Evolutionary conservation across 2,797 vertebrate species (phyloP), one percentile per base, ranked within the genome.

Genomic region (Poeciliopsis presidionis): DNA sequence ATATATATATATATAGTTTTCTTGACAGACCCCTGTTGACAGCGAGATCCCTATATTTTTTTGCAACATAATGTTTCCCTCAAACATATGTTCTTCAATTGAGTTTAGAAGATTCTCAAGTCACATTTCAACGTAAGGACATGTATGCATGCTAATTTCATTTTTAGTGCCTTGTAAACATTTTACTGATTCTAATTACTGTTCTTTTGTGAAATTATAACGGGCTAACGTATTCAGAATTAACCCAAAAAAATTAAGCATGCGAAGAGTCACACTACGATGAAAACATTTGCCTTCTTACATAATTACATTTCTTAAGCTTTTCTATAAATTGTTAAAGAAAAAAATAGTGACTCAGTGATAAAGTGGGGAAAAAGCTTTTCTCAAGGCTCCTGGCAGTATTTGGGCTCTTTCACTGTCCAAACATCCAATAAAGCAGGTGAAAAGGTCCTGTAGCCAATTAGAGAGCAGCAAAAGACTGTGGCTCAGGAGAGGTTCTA

Each of bases 391-490:
- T 82, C 70, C 82, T 77, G 84, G 79, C 70, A 63, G 75, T 81
- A 75, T 88, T 85, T 90, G 79, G 77, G 75, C 84, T 87, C 77
- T 77, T 65, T 72, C 71, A 73, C 79, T 90, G 90, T 91, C 90
- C 90, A 91, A 91, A 91, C 90, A 90, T 74, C 84, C 77, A 90
- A 87, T 89, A 85, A 93, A 88, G 83, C 74, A 88, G 90, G 88
- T 92, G 87, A 91, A 85, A 88, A 89, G 88, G 90, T 92, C 86
- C 88, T 86, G 81, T 81, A 85, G 87, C 88, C 92, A 93, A 94
- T 93, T 93, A 93, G 85, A 80, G 55, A 86, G 84, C 79, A 75
- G 74, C 89, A 92, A 92, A 90, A 83, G 72, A 80, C 81, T 75
- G 30, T 49, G 74, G 76, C 81, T 84, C 86, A n/a, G 78, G 75